Evolutionary conservation across 2,888 invertebrate species (phyloP).

Genomic region (Amaurobius ferox): DNA sequence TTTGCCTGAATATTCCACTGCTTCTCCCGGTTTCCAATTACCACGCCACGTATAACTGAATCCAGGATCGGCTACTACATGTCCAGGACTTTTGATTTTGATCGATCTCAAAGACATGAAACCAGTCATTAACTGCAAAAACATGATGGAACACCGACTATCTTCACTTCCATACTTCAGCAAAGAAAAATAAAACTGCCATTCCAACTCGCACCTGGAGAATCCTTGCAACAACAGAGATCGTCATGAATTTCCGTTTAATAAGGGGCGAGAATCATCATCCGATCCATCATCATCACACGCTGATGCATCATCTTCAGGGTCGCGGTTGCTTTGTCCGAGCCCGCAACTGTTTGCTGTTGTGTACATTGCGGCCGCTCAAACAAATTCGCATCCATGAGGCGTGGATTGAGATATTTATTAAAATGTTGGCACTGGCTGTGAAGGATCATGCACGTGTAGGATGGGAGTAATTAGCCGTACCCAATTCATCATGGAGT

Average conservation of each 20-base stretch:
- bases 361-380: not conserved
- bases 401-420: conserved; percentile 9
- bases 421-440: not conserved
- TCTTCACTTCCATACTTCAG: not conserved
- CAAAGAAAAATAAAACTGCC: not conserved
- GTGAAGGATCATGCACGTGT: no score
- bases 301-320: not conserved
- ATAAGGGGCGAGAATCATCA: not conserved
- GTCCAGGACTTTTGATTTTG: not conserved
- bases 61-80: no score
- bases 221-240: not conserved
- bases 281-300: not conserved
- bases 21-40: no score
- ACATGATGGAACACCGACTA: not conserved
- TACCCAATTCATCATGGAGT: no score
- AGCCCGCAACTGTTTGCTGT: not conserved
- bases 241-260: not conserved
- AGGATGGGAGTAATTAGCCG: no score
- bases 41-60: no score
- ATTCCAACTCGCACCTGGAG: not conserved
- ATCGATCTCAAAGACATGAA: not conserved
- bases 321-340: not conserved
- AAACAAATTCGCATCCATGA: not conserved
- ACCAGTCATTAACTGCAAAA: not conserved
- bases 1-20: no score